Conservation (phyloP, 2,797 vertebrate species). For the Gymnocypris eckloni region DNA sequence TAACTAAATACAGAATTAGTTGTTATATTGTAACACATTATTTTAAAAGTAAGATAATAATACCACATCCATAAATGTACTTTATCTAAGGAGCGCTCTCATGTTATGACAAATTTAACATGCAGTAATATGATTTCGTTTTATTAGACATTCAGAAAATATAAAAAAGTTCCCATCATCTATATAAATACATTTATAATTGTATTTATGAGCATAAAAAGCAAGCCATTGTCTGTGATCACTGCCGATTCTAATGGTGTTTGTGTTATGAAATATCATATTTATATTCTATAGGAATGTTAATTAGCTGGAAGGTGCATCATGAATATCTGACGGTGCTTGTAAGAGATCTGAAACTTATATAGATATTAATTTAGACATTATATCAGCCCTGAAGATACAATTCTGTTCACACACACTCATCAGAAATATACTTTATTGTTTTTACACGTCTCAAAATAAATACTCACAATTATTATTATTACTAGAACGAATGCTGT, state of each 20-base stretch:
- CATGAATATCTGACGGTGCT: background rate
- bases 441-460: background rate
- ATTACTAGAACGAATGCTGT: background rate
- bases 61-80: too few species aligned
- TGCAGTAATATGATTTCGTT: too few species aligned
- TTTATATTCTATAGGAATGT: background rate
- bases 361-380: too few species aligned
- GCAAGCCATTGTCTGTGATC: too few species aligned
- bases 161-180: too few species aligned
- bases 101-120: too few species aligned
- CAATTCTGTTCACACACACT: background rate
- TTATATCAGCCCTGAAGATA: background rate
- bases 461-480: background rate
- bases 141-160: too few species aligned
- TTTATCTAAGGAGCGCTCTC: too few species aligned
- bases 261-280: background rate
- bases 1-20: too few species aligned
- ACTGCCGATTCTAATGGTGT: background rate
- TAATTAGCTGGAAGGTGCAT: background rate
- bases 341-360: too few species aligned
- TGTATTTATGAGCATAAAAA: background rate
- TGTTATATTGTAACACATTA: too few species aligned
- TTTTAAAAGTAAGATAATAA: too few species aligned
- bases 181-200: background rate
- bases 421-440: slow-evolving; percentile 14